Evolutionary conservation across 2,888 invertebrate genomes (phyloP), one percentile per base, ranked within the genome.

Genomic region (Agonum fuliginosum): DNA sequence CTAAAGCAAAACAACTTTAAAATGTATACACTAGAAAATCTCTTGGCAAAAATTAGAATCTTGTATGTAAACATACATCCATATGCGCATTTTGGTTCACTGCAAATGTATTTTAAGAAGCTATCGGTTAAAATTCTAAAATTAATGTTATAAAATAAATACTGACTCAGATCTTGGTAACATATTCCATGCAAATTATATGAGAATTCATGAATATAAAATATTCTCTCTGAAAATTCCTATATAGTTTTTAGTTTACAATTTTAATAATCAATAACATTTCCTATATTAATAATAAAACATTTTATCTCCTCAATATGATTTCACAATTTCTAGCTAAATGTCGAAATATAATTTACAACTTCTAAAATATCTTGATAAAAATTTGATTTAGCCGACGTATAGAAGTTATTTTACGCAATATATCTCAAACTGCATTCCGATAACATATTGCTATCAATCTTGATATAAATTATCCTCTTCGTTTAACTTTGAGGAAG

Each of bases 21-120:
- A 54, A 54, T 74, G 74, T 74, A 74, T 65, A 74, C 65, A 74
- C 46, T 34, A 74, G 41, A 62, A 27, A 19, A 43, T 27, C 27
- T 74, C 27, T 65, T 74, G 74, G 74, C 74, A 74, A 74, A 74
- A 74, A 74, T 65, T 65, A 73, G 58, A 73, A n/a, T 17, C 4
- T 1, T 27, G 19, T 37, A 73, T 73, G 58, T 73, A 73, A 73
- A 73, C 73, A 58, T 37, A 22, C 20, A 20, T 12, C 37, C 58
- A 58, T 58, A 58, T 73, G 58, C 73, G 73, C 73, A 72, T 51
- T 72, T 72, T 30, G 20, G 41, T 22, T 73, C 37, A 58, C 73
- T 54, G 27, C 51, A 27, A 30, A 71, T 30, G 10, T 48, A 71
- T 71, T 48, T 51, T 46, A 12, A 34, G 34, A 41, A 12, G 24